Evolutionary conservation across 2,113 vertebrate genomes (phyloP).

Genomic region (Apeltes quadracus): DNA sequence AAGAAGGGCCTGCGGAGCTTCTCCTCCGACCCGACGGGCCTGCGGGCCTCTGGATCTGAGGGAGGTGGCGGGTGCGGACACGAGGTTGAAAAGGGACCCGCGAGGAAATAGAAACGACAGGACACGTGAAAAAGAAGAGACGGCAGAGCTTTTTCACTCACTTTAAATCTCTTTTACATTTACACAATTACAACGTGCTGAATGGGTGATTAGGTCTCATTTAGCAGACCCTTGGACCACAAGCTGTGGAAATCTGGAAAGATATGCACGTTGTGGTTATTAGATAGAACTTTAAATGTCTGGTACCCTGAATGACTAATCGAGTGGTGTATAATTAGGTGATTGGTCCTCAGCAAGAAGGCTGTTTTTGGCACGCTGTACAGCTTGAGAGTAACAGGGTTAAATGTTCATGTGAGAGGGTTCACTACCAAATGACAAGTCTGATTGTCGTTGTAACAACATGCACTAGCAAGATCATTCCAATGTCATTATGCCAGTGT

Average conservation of each 20-base stretch:
- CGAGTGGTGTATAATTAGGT: conserved; percentile 14
- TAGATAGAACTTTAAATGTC: conserved; percentile 18
- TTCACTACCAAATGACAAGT: background rate
- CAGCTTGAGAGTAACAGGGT: background rate
- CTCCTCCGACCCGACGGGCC: conserved; percentile 60
- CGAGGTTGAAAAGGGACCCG: conserved; percentile 7
- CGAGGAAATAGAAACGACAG: background rate
- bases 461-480: conserved; percentile 28
- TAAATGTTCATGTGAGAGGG: background rate
- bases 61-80: conserved; percentile 9
- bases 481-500: background rate
- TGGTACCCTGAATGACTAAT: conserved; percentile 27
- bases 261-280: conserved; percentile 54
- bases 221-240: conserved; percentile 23
- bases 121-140: background rate
- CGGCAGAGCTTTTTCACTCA: too few relatives aligned
- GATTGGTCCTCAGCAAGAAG: conserved; percentile 25
- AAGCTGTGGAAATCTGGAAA: too few relatives aligned
- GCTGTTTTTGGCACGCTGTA: too few relatives aligned
- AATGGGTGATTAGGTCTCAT: conserved; percentile 39
- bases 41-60: conserved; percentile 62
- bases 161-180: too few relatives aligned
- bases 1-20: conserved; percentile 76
- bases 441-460: background rate
- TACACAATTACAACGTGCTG: conserved; percentile 20